Base-by-base conservation (phyloP, 2,797 vertebrate species). In the Sphaeramia orbicularis region DNA sequence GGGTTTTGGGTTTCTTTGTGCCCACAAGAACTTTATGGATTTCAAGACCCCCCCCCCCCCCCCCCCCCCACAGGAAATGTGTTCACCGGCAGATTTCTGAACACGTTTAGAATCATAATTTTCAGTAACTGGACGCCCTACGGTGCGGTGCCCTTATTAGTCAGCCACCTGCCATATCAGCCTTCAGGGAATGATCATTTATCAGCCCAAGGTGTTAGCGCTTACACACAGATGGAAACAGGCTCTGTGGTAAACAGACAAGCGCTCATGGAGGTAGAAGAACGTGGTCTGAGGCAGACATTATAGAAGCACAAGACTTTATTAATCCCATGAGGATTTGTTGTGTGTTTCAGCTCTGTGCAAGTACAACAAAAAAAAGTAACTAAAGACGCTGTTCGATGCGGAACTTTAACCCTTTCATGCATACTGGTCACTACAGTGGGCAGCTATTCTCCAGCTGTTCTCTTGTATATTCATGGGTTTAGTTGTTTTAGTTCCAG, bases 161-260 rank as follows among this genome's bases (percentile, higher is more conserved):
- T 51, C 30, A 36, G 27, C 50, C 40, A 66, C 30, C 44, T 71
- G 13, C 41, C 45, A 51, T 16, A 58, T 45, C 16, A 45, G 43
- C 49, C 57, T 13, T 14, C 8, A 15, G 54, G 41, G 47, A 40
- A 14, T 4, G 27, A 11, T 58, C 8, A 43, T 19, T 32, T 15
- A 37, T 15, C 18, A 27, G 30, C 48, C 11, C 14, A 13, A 52
- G 27, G 40, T 64, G 44, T 27, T 14, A 69, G 30, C 44, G 15
- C 18, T 62, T 16, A 42, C 24, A 64, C 16, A 2, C 2, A 48
- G 43, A 58, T 30, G n/a, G 32, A 37, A 10, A 10, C 18, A 19
- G 4, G 16, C 36, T 18, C 13, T 65, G 48, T 14, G 38, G 6
- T 38, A 21, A 37, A 42, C 48, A 45, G 24, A 49, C 18, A n/a